Conservation (phyloP, 2,888 invertebrate genomes). For the Acanthosoma haemorrhoidale region DNA sequence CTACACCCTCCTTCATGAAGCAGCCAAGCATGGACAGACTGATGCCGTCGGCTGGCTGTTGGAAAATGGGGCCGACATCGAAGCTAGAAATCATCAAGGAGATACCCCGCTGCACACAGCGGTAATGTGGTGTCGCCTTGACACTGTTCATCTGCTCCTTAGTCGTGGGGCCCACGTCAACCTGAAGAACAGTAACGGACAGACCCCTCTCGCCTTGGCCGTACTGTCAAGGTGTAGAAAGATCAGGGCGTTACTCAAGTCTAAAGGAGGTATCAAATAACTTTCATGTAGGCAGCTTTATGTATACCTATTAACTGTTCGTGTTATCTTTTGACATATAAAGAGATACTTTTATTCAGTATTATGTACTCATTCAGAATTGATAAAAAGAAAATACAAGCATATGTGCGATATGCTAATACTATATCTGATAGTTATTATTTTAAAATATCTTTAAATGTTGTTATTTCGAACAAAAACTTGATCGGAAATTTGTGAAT, state of each 20-base stretch:
- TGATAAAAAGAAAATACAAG: too few species aligned
- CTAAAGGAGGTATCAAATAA: neutral
- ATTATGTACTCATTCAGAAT: too few species aligned
- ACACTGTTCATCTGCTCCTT: neutral
- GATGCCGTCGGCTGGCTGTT: neutral
- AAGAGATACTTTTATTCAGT: too few species aligned
- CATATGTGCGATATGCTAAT: too few species aligned
- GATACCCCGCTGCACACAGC: slow-evolving; percentile 6
- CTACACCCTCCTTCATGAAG: neutral
- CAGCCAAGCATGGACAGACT: neutral
- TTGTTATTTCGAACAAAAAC: too few species aligned
- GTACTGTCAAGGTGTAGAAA: neutral
- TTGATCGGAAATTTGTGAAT: too few species aligned
- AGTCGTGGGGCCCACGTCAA: neutral
- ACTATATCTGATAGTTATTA: too few species aligned
- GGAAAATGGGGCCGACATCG: neutral
- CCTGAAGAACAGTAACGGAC: neutral
- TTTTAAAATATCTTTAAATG: too few species aligned
- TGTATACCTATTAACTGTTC: too few species aligned
- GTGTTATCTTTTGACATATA: too few species aligned
- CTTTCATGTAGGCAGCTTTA: too few species aligned
- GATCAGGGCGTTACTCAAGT: neutral
- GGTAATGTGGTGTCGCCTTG: neutral
- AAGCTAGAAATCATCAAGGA: neutral
- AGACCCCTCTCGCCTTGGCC: neutral